Percentiles rank a stretch among this genome's conserved stretches.
phyloP scores from a whole-genome alignment of 2,113 vertebrate genomes.

The Hassar affinis region DNA sequence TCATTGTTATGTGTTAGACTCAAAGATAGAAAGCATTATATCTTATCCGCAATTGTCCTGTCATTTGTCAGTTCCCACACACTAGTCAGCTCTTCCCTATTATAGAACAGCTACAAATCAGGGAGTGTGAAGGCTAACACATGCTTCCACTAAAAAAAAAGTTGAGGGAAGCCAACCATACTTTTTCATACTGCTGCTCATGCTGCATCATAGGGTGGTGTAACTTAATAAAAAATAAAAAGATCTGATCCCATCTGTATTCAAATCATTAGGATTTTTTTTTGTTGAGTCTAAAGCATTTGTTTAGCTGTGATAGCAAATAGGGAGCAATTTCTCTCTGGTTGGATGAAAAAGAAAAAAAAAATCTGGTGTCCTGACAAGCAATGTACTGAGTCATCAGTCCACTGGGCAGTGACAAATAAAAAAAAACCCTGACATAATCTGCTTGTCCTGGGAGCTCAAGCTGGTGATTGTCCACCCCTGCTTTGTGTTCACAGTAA shows the following conservation, averaged over 20 bases:
- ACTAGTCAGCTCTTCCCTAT: too few relatives aligned
- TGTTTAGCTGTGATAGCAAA: background rate
- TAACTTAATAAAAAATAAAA: background rate
- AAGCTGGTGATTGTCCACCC: background rate
- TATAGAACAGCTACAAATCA: too few relatives aligned
- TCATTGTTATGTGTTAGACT: background rate
- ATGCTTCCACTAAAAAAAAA: too few relatives aligned
- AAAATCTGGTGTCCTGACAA: background rate
- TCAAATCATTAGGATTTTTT: too few relatives aligned
- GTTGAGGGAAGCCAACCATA: background rate
- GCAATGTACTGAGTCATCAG: background rate
- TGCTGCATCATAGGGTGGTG: background rate
- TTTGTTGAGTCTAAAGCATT: background rate
- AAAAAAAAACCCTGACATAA: background rate
- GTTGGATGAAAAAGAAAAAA: background rate
- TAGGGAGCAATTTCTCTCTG: background rate
- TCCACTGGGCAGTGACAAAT: background rate
- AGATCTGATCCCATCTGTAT: too few relatives aligned
- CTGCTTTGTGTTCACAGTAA: background rate
- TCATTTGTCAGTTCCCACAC: background rate
- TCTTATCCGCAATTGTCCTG: background rate
- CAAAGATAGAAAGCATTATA: background rate
- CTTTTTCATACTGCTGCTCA: background rate
- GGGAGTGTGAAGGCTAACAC: too few relatives aligned
- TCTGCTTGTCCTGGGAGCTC: slow-evolving; percentile 4